Evolutionary conservation across 2,113 vertebrate genomes (phyloP), one percentile per base, ranked within the genome.

Genomic region (Todiramphus chloris): DNA sequence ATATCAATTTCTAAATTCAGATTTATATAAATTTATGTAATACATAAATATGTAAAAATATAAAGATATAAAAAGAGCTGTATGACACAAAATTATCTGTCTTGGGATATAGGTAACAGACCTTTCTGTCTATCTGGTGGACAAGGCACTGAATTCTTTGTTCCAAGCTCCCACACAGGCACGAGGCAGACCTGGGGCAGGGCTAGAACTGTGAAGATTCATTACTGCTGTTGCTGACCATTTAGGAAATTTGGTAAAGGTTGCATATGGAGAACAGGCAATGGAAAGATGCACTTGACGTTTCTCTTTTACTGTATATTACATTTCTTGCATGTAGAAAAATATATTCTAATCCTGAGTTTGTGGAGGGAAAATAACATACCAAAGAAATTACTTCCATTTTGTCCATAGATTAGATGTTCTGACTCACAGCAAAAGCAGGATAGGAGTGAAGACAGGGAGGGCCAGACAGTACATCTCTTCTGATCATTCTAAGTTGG

Each of bases 101-200:
- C 43, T 50, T 39, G 28, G 16, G 9, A 7, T 59, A 39, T 31
- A 51, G 55, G 23, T 46, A 70, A 33, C 23, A 48, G 20, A 11
- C 24, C 17, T 89, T 58, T 69, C 43, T 75, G 24, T 74, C 53
- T 73, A 8, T 43, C 18, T 24, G 44, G n/a, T 50, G 18, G 46
- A 30, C 20, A 76, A 79, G n/a, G n/a, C 11, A 5, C 8, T 48
- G 25, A 82, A 17, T 69, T 53, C 70, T 66, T 62, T 43, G 39
- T 83, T 68, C 39, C 0, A 0, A 80, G 43, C 21, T 68, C 31
- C 37, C 33, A 10, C 20, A 5, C 0, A 0, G 28, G 30, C 19
- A 28, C 0, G 0, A 68, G 76, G 76, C 58, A 76, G 53, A 44
- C 35, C 43, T 18, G 24, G 19, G 46, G 8, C 48, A 69, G 30